Base-by-base conservation (phyloP, 1,140 invertebrate genomes). In the Trichonephila clavipes region DNA sequence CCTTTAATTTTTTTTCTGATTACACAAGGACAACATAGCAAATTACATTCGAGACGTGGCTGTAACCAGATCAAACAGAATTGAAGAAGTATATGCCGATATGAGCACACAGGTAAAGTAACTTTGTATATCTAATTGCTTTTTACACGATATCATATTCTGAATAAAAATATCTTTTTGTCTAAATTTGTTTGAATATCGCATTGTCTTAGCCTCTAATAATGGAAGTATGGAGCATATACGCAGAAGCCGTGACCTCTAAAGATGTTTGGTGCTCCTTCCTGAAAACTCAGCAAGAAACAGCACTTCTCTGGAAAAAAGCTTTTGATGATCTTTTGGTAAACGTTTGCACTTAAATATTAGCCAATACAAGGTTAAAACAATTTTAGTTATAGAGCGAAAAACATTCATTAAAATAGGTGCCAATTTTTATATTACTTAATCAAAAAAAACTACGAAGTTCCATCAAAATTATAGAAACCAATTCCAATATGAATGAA, bases 261-360 rank as follows among this genome's bases (percentile, higher is more conserved):
- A 88, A 81, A 44, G 92, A 93, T 19, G 28, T 93, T 24, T 40
- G 92, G n/a, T 21, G 44, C n/a, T 28, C 58, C 16, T 93, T 93
- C n/a, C 28, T 93, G 6, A 64, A 19, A n/a, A 66, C 51, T 24
- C 92, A 93, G 24, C 64, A 62, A 93, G 92, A 93, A 24, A 88
- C 61, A 16, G 62, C 51, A 8, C 12, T 40, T 21, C 61, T 88
- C 2, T 93, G 92, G 92, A 77, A 93, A 28, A 87, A 93, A 62
- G 92, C 92, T 8, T 88, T 88, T 40, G 92, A 93, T n/a, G 92
- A 93, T 19, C 44, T 93, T 1, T n/a, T 93, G 44, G 92, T 93
- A 93, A 88, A 40, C 62, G 16, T 28, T 10, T 24, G 8, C 10
- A 40, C 34, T 40, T 40, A 40, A 40, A 51, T 51, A 51, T 51